These are phyloP conservation scores for Aphelocoma coerulescens DNA, from an alignment of 2,113 vertebrate genomes.

Conservation along the genomic window DNA sequence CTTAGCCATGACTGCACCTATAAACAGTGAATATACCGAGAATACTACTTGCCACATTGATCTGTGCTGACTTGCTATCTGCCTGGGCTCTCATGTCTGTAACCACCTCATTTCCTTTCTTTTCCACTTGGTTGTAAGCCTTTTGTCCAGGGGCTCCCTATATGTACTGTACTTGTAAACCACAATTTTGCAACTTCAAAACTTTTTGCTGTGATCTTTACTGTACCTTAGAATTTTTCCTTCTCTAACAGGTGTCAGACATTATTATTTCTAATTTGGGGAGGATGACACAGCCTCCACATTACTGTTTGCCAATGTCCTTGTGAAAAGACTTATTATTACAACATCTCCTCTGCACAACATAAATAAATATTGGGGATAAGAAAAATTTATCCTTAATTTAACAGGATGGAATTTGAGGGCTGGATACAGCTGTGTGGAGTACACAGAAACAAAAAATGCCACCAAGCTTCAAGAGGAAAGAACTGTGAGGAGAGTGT, in stretches of 20 bases:
- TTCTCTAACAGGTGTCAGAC: not conserved
- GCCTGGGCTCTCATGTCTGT: not conserved
- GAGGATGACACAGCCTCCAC: not conserved
- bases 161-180: not conserved
- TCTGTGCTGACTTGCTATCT: not conserved
- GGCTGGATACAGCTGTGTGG: conserved; percentile 81
- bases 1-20: not conserved
- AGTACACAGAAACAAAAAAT: conserved; percentile 82
- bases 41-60: not conserved
- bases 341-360: not conserved
- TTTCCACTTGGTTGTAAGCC: not conserved
- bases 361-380: not conserved
- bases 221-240: not conserved
- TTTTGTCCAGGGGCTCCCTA: not conserved
- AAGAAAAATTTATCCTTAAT: not conserved
- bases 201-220: not conserved
- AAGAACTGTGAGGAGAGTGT: conserved; percentile 83
- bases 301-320: not conserved
- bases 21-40: not conserved
- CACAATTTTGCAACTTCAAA: not conserved
- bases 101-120: not conserved
- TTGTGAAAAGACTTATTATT: not conserved
- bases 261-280: not conserved
- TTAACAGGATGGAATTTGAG: conserved; percentile 80
- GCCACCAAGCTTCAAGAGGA: conserved; percentile 83